phyloP scores from a whole-genome alignment of 2,113 vertebrate species.

The Notothenia rossii region DNA sequence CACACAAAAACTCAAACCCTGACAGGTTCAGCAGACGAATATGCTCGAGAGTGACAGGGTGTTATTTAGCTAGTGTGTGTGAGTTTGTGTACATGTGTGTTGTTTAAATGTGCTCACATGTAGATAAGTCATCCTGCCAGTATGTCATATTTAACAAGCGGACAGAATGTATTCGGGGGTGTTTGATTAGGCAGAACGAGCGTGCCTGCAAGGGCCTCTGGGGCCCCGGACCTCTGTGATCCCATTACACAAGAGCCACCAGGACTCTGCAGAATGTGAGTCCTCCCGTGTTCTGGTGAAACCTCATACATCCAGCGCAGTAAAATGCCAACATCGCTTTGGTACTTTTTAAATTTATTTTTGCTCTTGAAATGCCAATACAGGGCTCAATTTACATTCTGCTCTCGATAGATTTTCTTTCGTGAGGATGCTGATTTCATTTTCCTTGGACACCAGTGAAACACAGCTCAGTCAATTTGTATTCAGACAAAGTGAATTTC shows the following conservation, averaged over 20 bases:
- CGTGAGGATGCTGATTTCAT: background rate
- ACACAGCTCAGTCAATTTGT: slow-evolving; percentile 7
- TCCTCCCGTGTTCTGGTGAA: slow-evolving; percentile 12
- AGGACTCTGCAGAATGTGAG: slow-evolving; percentile 34
- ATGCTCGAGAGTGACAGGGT: slow-evolving; percentile 10
- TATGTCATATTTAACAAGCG: slow-evolving; percentile 57
- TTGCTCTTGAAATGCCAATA: background rate
- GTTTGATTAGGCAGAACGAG: slow-evolving; percentile 61
- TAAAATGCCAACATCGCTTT: background rate
- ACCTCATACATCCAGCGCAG: slow-evolving; percentile 9
- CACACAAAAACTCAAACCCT: too few relatives aligned
- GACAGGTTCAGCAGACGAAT: slow-evolving; percentile 7
- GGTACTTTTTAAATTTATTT: background rate
- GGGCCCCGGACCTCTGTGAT: slow-evolving; percentile 52
- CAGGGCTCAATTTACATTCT: background rate
- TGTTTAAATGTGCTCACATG: slow-evolving; percentile 32
- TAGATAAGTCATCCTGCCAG: slow-evolving; percentile 23
- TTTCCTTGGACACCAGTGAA: slow-evolving; percentile 1
- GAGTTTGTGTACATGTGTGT: background rate
- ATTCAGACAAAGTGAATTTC: slow-evolving; percentile 37
- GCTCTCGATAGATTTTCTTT: background rate
- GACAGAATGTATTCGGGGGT: slow-evolving; percentile 28
- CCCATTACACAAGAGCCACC: slow-evolving; percentile 56
- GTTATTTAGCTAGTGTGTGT: slow-evolving; percentile 41
- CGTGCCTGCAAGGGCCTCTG: slow-evolving; percentile 49